Evolutionary conservation across 2,797 vertebrate species (phyloP).

Genomic region (Phyllotis vaccarum): DNA sequence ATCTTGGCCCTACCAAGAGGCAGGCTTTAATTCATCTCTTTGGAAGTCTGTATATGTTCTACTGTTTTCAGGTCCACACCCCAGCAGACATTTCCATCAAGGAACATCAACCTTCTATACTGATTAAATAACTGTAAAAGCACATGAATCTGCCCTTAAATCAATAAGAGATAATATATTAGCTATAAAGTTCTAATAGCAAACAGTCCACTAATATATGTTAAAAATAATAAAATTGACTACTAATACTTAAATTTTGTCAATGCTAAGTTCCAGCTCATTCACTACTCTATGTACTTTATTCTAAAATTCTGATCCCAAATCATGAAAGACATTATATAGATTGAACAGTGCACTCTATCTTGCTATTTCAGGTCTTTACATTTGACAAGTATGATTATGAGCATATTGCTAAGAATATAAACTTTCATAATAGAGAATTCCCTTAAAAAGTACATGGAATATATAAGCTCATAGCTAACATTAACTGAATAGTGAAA

Average conservation of each 20-base stretch:
- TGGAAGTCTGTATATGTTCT: not conserved
- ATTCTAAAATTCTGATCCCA: not conserved
- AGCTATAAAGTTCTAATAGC: not conserved
- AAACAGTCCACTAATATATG: not conserved
- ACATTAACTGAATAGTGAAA: not conserved
- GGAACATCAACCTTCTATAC: conserved; percentile 1
- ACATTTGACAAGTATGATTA: not conserved
- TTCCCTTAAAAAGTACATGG: not conserved
- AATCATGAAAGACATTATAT: not conserved
- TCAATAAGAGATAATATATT: not conserved
- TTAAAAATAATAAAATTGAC: not conserved
- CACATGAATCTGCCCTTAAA: conserved; percentile 37
- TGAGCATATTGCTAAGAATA: not conserved
- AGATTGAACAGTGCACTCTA: not conserved
- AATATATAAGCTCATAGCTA: not conserved
- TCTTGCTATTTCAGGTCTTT: not conserved
- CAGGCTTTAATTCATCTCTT: not conserved
- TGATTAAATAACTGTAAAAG: not conserved
- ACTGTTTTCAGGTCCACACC: not conserved
- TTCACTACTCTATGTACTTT: not conserved
- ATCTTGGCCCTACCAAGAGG: not conserved
- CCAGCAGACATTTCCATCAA: conserved; percentile 5
- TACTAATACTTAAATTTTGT: not conserved
- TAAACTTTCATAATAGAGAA: not conserved
- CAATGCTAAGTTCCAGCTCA: not conserved